Percentiles rank a stretch among this genome's conserved stretches.
Conservation (phyloP, 1,140 invertebrate genomes). For the Drosophila seguyi region DNA sequence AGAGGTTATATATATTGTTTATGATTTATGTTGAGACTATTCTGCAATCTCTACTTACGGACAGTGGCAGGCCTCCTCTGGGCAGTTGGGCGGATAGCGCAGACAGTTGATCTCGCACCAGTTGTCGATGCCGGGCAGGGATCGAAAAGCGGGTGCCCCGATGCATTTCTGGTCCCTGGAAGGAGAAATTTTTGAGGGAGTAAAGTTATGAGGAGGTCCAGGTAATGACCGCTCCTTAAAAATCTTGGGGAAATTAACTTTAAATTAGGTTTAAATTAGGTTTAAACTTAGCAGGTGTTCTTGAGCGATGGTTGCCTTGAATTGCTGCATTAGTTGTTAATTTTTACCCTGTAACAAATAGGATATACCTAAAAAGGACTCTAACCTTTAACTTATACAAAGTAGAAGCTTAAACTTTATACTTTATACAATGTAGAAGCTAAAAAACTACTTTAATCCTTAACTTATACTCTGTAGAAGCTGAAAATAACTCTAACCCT, state of each 20-base stretch:
- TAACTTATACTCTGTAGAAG: no score
- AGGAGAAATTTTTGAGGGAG: neutral
- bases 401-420: neutral
- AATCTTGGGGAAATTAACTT: neutral
- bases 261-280: no score
- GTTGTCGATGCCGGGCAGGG: constrained; percentile 90
- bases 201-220: neutral
- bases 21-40: no score
- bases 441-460: neutral
- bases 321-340: no score
- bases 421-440: neutral
- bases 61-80: constrained; percentile 90
- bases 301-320: no score
- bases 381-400: no score
- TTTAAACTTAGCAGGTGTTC: no score
- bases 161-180: constrained; percentile 87
- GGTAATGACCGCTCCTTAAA: no score
- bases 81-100: constrained; percentile 94
- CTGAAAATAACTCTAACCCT: neutral
- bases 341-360: no score
- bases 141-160: constrained; percentile 87
- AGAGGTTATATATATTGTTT: neutral
- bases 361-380: no score
- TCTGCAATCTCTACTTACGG: constrained; percentile 90
- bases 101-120: constrained; percentile 95